These are phyloP conservation scores for Arctia plantaginis DNA, from an alignment of 2,888 invertebrate genomes.

Conservation along the genomic window DNA sequence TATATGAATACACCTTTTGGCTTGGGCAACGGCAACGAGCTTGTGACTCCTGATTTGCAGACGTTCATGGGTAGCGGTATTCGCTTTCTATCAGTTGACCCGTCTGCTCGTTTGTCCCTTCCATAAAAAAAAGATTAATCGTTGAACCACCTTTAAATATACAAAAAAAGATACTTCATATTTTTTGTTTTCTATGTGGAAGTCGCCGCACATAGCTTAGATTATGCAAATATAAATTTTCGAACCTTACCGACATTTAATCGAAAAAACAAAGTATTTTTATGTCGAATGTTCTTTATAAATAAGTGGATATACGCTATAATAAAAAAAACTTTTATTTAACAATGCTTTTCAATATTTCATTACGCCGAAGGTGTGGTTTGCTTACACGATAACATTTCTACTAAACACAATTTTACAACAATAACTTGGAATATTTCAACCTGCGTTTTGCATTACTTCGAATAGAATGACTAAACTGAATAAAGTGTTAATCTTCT, in stretches of 20 bases:
- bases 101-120: too few species aligned
- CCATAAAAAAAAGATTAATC: too few species aligned
- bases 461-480: slow-evolving; percentile 15
- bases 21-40: too few species aligned
- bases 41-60: too few species aligned
- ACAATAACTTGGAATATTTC: neutral
- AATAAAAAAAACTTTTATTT: neutral
- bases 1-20: too few species aligned
- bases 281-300: neutral
- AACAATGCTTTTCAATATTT: neutral
- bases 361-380: neutral
- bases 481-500: neutral
- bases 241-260: neutral
- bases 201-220: too few species aligned
- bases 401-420: neutral
- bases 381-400: neutral
- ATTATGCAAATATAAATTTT: neutral
- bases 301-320: neutral
- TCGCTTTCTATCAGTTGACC: too few species aligned
- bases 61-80: too few species aligned
- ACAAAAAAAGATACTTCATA: too few species aligned
- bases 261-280: neutral
- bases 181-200: too few species aligned
- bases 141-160: too few species aligned
- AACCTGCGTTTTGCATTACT: neutral